phyloP scores from a whole-genome alignment of 2,888 invertebrate species.

The Ptilodon capucinus region DNA sequence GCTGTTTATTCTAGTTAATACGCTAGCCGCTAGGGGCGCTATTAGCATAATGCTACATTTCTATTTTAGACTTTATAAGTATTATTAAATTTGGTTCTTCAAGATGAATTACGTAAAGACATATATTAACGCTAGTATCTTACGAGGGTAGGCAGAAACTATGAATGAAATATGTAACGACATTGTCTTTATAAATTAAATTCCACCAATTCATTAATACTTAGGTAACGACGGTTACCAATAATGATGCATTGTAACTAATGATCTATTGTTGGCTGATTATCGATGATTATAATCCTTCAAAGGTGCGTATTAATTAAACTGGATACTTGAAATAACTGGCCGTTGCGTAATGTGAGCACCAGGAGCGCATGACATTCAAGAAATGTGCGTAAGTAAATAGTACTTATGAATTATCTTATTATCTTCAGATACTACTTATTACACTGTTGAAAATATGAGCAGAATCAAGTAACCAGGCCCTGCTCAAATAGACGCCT shows the following conservation, averaged over 20 bases:
- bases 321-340: conserved; percentile 15
- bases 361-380: conserved; percentile 20
- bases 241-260: conserved; percentile 9
- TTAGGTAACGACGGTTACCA: not conserved
- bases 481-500: too few species aligned
- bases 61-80: too few species aligned
- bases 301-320: not conserved
- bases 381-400: conserved; percentile 9
- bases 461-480: too few species aligned
- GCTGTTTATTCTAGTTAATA: not conserved
- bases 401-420: not conserved
- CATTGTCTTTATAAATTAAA: not conserved
- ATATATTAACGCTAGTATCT: too few species aligned
- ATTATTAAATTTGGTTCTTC: too few species aligned
- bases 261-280: conserved; percentile 18
- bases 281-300: conserved; percentile 2
- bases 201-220: conserved; percentile 5
- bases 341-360: conserved; percentile 20
- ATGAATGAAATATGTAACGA: too few species aligned
- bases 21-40: not conserved
- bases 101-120: too few species aligned
- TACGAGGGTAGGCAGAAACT: too few species aligned
- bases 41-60: not conserved
- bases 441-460: too few species aligned
- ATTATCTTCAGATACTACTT: too few species aligned